Base-by-base conservation (phyloP, 1,140 invertebrate genomes). In the Drosophila pseudoananassae region DNA sequence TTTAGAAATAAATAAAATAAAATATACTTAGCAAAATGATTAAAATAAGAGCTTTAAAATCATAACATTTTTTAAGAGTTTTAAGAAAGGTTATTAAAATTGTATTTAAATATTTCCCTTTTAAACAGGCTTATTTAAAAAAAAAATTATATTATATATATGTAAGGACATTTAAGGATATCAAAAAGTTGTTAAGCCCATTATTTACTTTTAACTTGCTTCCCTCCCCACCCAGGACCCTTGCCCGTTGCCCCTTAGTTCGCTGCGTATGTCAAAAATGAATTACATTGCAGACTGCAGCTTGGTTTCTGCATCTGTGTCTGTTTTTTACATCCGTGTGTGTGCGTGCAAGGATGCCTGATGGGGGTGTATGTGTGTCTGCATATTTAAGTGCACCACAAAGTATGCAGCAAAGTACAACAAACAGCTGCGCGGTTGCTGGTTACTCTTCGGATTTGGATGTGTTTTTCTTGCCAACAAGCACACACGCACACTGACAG, bases 331-430 rank as follows among this genome's bases (percentile, higher is more conserved):
- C 20, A 20, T 20, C 2, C 20, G 20, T 20, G 20, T 20, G 31
- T 33, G 10, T 3, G 33, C 36, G 57, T 56, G 47, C 56, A 46
- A 46, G 66, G 64, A 46, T 70, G 52, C 52, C 38, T 14, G 15
- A 36, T 36, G 51, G 36, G 29, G 40, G 61, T 53, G 46, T 78
- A 57, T 58, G 60, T 66, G 54, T 59, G 61, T 72, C 71, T 84
- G 81, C 80, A 84, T 84, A 84, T 79, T 85, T 80, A 72, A 84
- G 80, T 66, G 57, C 76, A 66, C 81, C 80, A 47, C 80, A 84
- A 84, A 84, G 80, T 85, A 84, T 85, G 76, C 81, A 84, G 76
- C 76, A 85, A 80, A 76, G 80, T 85, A 85, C 82, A 80, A 80
- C 80, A 80, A 80, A 77, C 80, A 74, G 72, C 66, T 85, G 80